Conservation (phyloP, 2,113 vertebrate species). For the Albula goreensis region DNA sequence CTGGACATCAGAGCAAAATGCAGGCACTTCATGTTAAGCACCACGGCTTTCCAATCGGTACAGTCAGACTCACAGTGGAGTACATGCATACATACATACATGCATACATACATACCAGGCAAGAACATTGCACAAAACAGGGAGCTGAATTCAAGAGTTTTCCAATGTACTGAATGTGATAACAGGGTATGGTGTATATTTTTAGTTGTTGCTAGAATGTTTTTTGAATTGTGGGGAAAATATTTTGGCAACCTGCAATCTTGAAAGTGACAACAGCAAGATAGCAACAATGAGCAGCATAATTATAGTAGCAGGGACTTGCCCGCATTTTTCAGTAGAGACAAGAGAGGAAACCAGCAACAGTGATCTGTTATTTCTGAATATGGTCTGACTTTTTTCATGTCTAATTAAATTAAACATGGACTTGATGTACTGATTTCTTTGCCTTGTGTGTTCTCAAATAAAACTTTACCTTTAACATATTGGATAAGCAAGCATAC, state of each 20-base stretch:
- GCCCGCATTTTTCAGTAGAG: not conserved
- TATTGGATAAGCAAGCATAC: not conserved
- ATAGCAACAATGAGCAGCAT: not conserved
- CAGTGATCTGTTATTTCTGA: not conserved
- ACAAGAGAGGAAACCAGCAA: not conserved
- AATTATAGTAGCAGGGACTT: not conserved
- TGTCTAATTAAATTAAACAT: not conserved
- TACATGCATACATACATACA: too few species aligned
- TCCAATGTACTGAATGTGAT: not conserved
- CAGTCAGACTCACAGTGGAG: too few species aligned
- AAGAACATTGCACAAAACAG: too few species aligned
- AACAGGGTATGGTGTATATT: not conserved
- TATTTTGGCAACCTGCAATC: conserved; percentile 9
- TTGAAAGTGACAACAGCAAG: conserved; percentile 4
- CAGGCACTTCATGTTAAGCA: too few species aligned
- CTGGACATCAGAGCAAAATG: too few species aligned
- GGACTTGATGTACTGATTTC: not conserved
- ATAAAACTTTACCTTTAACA: not conserved
- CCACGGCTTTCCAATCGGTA: too few species aligned
- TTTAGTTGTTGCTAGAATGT: not conserved
- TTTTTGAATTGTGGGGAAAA: not conserved
- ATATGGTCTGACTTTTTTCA: not conserved
- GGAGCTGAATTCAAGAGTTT: not conserved
- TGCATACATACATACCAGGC: too few species aligned
- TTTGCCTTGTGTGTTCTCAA: not conserved